Conservation (phyloP, 2,888 invertebrate genomes). For the Andrena camellia region DNA sequence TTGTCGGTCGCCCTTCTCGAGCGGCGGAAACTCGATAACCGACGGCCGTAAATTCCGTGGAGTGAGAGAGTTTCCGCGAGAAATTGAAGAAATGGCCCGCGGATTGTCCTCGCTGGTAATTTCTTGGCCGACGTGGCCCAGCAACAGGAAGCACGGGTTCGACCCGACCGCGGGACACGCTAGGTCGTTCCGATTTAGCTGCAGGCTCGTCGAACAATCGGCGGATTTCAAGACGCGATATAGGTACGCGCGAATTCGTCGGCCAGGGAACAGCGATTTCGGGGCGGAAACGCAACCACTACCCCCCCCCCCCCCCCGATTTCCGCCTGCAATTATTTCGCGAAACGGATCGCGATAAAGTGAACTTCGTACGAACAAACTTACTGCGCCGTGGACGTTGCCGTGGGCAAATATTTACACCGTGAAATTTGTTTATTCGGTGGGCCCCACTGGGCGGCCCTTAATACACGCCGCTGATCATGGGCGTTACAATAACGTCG, state of each 20-base stretch:
- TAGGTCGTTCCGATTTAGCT: slow-evolving; percentile 13
- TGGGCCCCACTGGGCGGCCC: neutral
- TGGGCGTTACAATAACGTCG: neutral
- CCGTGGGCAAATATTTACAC: slow-evolving; percentile 35
- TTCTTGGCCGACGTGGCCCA: slow-evolving; percentile 38
- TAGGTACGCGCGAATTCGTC: slow-evolving; percentile 43
- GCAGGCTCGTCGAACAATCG: slow-evolving; percentile 45
- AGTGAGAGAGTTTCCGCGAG: neutral
- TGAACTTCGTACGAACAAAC: slow-evolving; percentile 43
- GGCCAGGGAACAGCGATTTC: slow-evolving; percentile 32
- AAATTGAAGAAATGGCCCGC: slow-evolving; percentile 37
- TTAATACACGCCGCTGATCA: neutral
- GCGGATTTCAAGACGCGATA: slow-evolving; percentile 21
- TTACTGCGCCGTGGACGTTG: slow-evolving; percentile 16
- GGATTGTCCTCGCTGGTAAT: slow-evolving; percentile 55
- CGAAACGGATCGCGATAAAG: slow-evolving; percentile 43
- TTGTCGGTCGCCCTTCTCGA: neutral
- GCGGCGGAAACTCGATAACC: slow-evolving; percentile 37
- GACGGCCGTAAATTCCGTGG: slow-evolving; percentile 40
- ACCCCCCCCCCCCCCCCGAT: slow-evolving; percentile 10
- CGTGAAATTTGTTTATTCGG: slow-evolving; percentile 30
- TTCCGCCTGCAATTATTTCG: slow-evolving; percentile 49
- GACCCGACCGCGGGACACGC: neutral
- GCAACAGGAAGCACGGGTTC: slow-evolving; percentile 33
- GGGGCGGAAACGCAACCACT: slow-evolving; percentile 23